Evolutionary conservation across 2,113 vertebrate genomes (phyloP).

Genomic region (Crocuta crocuta): DNA sequence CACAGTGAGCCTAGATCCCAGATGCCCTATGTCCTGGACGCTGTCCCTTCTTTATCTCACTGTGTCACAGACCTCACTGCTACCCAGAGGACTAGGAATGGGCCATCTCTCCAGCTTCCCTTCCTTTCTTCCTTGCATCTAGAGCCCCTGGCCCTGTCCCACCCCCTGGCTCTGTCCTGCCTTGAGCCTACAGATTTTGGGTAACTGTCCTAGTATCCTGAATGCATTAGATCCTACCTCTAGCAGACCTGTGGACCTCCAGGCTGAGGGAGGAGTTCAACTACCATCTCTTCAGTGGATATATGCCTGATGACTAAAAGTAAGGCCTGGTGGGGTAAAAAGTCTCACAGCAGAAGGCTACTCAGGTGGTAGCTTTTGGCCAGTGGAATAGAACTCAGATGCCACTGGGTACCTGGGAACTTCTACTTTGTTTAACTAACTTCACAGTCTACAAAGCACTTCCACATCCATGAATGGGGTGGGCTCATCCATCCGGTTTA

Average conservation of each 20-base stretch:
- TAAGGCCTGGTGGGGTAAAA: not conserved
- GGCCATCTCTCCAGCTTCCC: not conserved
- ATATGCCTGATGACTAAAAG: not conserved
- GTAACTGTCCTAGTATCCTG: not conserved
- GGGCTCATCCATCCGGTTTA: not conserved
- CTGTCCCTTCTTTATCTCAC: not conserved
- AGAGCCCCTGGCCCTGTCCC: not conserved
- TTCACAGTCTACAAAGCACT: not conserved
- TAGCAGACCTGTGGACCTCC: not conserved
- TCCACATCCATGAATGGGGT: too few species aligned
- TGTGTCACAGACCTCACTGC: not conserved
- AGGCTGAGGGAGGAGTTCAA: not conserved
- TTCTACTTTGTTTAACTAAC: not conserved
- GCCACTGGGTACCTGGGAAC: rapidly evolving
- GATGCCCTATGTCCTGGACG: not conserved
- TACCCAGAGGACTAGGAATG: not conserved
- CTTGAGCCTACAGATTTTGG: too few species aligned
- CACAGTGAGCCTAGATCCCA: not conserved
- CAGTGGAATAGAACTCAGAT: not conserved
- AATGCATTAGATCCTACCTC: not conserved
- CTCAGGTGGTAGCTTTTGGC: not conserved
- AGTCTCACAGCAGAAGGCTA: not conserved
- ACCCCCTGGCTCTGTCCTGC: too few species aligned
- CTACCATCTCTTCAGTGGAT: not conserved
- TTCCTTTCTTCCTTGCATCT: not conserved